phyloP scores from a whole-genome alignment of 2,113 vertebrate species.

The Callopanchax toddi region DNA sequence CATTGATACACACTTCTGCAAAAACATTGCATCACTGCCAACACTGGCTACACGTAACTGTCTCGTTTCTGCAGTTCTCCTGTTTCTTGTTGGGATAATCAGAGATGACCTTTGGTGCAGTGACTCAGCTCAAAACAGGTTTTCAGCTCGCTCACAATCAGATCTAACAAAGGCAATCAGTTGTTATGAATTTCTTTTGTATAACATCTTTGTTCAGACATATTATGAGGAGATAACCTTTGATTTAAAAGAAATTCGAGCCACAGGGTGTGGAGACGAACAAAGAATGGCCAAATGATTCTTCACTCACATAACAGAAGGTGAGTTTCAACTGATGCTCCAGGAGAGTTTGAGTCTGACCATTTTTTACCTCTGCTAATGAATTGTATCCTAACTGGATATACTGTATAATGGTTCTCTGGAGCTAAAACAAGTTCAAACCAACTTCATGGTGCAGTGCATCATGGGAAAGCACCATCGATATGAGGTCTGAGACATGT shows the following conservation, averaged over 20 bases:
- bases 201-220: not conserved
- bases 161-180: not conserved
- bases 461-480: not conserved
- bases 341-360: too few relatives aligned
- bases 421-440: too few relatives aligned
- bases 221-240: constrained; percentile 5
- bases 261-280: not conserved
- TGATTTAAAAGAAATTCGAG: not conserved
- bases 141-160: not conserved
- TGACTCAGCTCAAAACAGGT: not conserved
- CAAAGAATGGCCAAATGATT: not conserved
- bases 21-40: constrained; percentile 20
- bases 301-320: not conserved
- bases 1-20: constrained; percentile 40
- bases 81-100: not conserved
- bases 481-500: too few relatives aligned
- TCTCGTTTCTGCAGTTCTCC: not conserved
- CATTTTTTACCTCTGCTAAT: too few relatives aligned
- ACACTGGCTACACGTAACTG: not conserved
- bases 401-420: too few relatives aligned
- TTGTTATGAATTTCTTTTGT: not conserved
- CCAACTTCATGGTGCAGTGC: too few relatives aligned
- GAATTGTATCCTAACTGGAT: too few relatives aligned
- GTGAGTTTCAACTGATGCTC: too few relatives aligned
- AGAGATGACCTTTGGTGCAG: not conserved